These are phyloP conservation scores for Diaperis boleti DNA, from an alignment of 2,888 invertebrate genomes.

Conservation along the genomic window DNA sequence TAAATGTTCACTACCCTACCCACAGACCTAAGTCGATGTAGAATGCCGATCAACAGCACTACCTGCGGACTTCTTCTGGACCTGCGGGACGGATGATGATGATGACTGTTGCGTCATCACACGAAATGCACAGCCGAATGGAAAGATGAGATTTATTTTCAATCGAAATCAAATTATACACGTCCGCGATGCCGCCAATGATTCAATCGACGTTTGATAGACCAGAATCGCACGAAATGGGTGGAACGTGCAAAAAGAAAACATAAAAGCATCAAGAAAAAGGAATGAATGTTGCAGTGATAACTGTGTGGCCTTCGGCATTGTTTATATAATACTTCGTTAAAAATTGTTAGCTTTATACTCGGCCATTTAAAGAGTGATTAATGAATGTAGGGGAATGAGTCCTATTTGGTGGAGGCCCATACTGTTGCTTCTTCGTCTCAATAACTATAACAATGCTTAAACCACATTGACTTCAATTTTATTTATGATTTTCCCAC, in stretches of 20 bases:
- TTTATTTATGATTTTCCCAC: too few relatives aligned
- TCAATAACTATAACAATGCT: too few relatives aligned
- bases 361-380: too few relatives aligned
- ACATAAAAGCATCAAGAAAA: background rate
- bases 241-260: slow-evolving; percentile 4
- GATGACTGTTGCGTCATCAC: slow-evolving; percentile 22
- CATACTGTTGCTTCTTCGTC: too few relatives aligned
- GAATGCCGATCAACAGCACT: slow-evolving; percentile 30
- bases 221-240: background rate
- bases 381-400: too few relatives aligned
- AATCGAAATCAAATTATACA: slow-evolving; percentile 25
- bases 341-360: too few relatives aligned
- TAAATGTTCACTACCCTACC: slow-evolving; percentile 58
- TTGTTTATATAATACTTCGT: too few relatives aligned
- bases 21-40: slow-evolving; percentile 44
- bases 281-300: too few relatives aligned
- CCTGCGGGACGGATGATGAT: too few relatives aligned
- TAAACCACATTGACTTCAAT: too few relatives aligned
- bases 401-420: too few relatives aligned
- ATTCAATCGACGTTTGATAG: slow-evolving; percentile 8
- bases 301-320: too few relatives aligned
- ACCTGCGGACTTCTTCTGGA: slow-evolving; percentile 24
- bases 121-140: background rate
- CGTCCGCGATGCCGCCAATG: background rate
- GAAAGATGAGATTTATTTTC: slow-evolving; percentile 29